Base-by-base conservation (phyloP, 1,140 invertebrate species). In the Dysdera silvatica region DNA sequence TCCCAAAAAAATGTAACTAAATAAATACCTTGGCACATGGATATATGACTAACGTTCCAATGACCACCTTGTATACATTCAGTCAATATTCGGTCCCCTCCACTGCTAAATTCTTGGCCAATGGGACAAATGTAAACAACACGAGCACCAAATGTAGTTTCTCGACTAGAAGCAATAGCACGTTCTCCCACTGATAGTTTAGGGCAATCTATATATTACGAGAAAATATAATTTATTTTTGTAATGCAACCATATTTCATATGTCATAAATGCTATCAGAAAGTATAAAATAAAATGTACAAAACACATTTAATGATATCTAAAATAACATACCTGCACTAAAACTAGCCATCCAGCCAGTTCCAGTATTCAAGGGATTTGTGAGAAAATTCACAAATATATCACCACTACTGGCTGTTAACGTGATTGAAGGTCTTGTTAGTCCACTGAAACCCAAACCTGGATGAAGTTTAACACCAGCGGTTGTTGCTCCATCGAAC, bases 351-450 rank as follows among this genome's bases (percentile, higher is more conserved):
- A 87, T 85, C 89, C 90, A 97, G 65, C 93, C 88, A 66, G 80
- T 79, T 45, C 82, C 83, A 72, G 85, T 87, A 71, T 92, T 86
- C 53, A 95, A 75, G 29, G 91, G 88, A 78, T 95, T 92, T 26
- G 90, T 88, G 18, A 83, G 81, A 75, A 96, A 96, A 71, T 89
- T 82, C 48, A 97, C 80, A 5, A 91, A 77, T 86, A 95, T 91
- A 76, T 93, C 88, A n/a, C 93, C 91, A 70, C 89, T 92, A 28
- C 91, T 89, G 40, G 92, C 91, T 14, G 92, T 95, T 65, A 96
- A 76, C 14, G 90, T 93, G 45, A 95, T 86, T 74, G 88, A 87
- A n/a, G 93, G 92, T 4, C 80, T 79, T 23, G 79, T 79, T 67
- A 81, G 84, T 10, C 87, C 85, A 16, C 85, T 88, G 74, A 95